phyloP scores from a whole-genome alignment of 2,888 invertebrate genomes.

The Phyllotreta striolata region DNA sequence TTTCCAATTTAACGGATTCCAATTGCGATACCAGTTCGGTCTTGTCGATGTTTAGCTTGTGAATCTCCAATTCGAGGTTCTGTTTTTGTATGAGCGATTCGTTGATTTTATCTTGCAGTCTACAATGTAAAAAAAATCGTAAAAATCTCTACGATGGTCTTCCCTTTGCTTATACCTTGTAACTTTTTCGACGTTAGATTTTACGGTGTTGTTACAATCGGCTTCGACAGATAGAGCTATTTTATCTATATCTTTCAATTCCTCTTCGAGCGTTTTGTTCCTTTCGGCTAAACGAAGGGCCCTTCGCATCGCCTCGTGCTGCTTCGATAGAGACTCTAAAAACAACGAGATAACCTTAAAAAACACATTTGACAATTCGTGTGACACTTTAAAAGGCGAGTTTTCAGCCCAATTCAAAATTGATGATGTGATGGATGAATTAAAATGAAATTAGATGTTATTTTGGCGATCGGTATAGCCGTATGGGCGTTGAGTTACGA shows the following conservation, averaged over 20 bases:
- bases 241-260: slow-evolving; percentile 76
- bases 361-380: no score
- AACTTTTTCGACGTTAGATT: slow-evolving; percentile 66
- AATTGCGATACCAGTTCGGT: slow-evolving; percentile 62
- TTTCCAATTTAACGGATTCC: slow-evolving; percentile 65
- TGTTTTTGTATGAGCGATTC: slow-evolving; percentile 61
- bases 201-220: slow-evolving; percentile 75
- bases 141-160: no score
- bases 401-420: slow-evolving; percentile 3
- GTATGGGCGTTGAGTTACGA: slow-evolving; percentile 24
- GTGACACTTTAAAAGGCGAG: background rate
- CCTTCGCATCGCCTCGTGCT: slow-evolving; percentile 83
- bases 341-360: slow-evolving; percentile 30
- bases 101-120: slow-evolving; percentile 62
- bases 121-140: slow-evolving; percentile 21
- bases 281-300: slow-evolving; percentile 77
- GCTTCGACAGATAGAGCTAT: slow-evolving; percentile 79
- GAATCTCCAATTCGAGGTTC: slow-evolving; percentile 62
- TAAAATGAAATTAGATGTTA: slow-evolving; percentile 25
- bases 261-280: slow-evolving; percentile 74
- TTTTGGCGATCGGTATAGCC: slow-evolving; percentile 25
- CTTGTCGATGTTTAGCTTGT: slow-evolving; percentile 60
- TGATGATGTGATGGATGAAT: background rate
- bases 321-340: slow-evolving; percentile 68
- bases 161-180: slow-evolving; percentile 50